These are phyloP conservation scores for Hydrocynus forskahlii DNA, from an alignment of 2,797 vertebrate genomes.

Conservation along the genomic window DNA sequence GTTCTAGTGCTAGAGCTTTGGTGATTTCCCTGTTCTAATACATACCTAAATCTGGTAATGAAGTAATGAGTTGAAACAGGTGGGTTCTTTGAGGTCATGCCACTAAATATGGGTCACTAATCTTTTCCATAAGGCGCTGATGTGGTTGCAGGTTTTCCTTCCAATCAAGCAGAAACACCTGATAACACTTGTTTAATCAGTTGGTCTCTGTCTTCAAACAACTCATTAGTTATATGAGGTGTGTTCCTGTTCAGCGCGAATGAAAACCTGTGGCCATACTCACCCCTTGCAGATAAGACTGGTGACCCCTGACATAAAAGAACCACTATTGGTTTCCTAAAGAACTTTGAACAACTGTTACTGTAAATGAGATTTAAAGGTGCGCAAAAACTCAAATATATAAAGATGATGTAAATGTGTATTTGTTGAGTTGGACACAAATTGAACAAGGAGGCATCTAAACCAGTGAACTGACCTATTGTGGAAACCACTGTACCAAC, in stretches of 20 bases:
- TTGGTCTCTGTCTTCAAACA: too few relatives aligned
- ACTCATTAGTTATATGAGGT: too few relatives aligned
- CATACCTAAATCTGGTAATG: too few relatives aligned
- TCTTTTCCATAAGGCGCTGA: too few relatives aligned
- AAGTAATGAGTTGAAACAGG: neutral
- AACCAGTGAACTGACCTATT: conserved; percentile 73
- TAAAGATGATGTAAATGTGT: neutral
- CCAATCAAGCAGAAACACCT: too few relatives aligned
- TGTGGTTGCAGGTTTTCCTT: too few relatives aligned
- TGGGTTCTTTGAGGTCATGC: neutral
- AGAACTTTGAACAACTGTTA: neutral
- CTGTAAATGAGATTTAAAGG: neutral
- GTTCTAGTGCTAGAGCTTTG: neutral
- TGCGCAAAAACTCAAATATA: neutral
- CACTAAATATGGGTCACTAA: neutral
- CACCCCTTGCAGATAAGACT: too few relatives aligned
- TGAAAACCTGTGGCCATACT: too few relatives aligned
- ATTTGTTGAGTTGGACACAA: neutral
- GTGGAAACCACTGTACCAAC: conserved; percentile 84
- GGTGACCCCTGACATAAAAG: too few relatives aligned
- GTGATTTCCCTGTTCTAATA: too few relatives aligned
- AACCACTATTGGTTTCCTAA: neutral
- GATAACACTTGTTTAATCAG: too few relatives aligned
- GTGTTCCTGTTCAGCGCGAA: too few relatives aligned
- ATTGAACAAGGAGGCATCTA: neutral